Conservation (phyloP, 2,113 vertebrate genomes). For the Naja naja region DNA sequence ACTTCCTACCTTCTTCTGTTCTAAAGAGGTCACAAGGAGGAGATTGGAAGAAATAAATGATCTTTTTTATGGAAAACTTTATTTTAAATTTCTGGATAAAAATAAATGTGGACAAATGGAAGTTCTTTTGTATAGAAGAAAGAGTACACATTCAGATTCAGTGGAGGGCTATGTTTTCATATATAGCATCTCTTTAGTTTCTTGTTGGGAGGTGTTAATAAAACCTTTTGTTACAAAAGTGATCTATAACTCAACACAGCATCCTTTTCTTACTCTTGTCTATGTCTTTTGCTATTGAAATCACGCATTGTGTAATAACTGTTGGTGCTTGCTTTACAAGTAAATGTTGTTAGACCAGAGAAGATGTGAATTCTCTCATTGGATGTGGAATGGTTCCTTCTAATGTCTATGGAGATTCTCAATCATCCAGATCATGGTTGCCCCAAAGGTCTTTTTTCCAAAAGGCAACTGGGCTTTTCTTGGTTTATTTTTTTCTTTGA, state of each 20-base stretch:
- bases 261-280: slow-evolving; percentile 41
- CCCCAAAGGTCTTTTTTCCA: not conserved
- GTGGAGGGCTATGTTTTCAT: slow-evolving; percentile 15
- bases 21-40: not conserved
- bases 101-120: slow-evolving; percentile 3
- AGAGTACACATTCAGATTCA: slow-evolving; percentile 6
- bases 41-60: not conserved
- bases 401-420: not conserved
- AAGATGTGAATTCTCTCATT: slow-evolving; percentile 3
- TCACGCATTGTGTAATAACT: slow-evolving; percentile 35
- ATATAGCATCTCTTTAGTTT: slow-evolving; percentile 6
- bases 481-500: not conserved
- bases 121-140: not conserved
- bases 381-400: slow-evolving; percentile 7
- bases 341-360: slow-evolving; percentile 22
- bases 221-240: slow-evolving; percentile 54
- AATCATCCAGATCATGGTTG: not conserved
- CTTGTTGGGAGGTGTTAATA: slow-evolving; percentile 48
- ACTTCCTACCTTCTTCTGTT: not conserved
- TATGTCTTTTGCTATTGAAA: slow-evolving; percentile 23
- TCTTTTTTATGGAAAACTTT: slow-evolving; percentile 4
- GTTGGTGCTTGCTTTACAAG: slow-evolving; percentile 34
- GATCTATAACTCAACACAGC: slow-evolving; percentile 45
- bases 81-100: slow-evolving; percentile 35
- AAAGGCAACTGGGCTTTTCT: not conserved